These are phyloP conservation scores for Pygoscelis adeliae DNA, from an alignment of 2,113 vertebrate genomes.

Conservation along the genomic window DNA sequence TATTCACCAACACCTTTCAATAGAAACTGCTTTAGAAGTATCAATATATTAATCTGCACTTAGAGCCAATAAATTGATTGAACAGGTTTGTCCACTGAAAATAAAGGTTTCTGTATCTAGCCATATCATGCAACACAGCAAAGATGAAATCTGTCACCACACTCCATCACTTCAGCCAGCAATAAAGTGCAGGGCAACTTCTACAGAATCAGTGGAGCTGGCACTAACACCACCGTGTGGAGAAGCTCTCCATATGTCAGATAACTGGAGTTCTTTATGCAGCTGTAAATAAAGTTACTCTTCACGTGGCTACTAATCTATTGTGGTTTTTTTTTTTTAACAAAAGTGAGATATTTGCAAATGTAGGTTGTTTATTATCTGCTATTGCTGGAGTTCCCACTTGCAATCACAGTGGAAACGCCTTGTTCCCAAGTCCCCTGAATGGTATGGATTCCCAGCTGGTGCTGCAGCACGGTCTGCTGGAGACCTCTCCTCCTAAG, in stretches of 20 bases:
- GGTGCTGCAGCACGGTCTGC: not conserved
- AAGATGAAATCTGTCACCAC: not conserved
- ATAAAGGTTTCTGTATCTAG: not conserved
- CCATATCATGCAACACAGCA: not conserved
- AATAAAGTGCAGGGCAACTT: not conserved
- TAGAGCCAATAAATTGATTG: not conserved
- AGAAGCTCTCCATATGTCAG: not conserved
- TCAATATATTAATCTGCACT: not conserved
- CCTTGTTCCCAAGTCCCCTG: not conserved
- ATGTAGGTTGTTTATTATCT: not conserved
- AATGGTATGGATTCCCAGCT: not conserved
- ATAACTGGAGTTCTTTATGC: not conserved
- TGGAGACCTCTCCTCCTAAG: not conserved
- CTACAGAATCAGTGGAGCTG: not conserved
- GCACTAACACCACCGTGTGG: accelerated
- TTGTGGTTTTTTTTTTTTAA: not conserved
- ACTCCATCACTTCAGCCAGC: not conserved
- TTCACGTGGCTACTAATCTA: not conserved
- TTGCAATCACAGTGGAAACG: not conserved
- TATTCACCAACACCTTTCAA: not conserved
- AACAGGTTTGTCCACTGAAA: not conserved
- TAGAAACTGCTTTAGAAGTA: not conserved
- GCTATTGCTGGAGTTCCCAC: not conserved
- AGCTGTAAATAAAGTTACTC: not conserved
- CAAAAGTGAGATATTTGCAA: not conserved